phyloP scores from a whole-genome alignment of 2,113 vertebrate genomes.

The Colinus virginianus region DNA sequence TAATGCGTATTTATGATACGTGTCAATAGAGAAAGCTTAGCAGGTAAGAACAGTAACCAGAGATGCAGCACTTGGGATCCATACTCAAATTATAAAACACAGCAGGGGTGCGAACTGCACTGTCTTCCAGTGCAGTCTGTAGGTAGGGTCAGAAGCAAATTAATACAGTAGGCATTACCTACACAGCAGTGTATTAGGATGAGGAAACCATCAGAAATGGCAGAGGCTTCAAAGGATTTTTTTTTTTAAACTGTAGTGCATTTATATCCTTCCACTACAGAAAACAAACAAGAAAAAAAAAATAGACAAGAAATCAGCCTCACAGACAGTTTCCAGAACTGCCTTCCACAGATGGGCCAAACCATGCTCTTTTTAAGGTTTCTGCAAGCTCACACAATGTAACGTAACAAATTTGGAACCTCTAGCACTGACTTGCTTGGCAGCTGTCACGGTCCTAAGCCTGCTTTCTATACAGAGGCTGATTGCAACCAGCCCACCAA shows the following conservation, averaged over 20 bases:
- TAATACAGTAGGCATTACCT: not conserved
- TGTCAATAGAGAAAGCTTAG: conserved; percentile 38
- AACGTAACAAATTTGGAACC: not conserved
- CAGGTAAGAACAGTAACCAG: conserved; percentile 26
- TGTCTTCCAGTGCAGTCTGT: not conserved
- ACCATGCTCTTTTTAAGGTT: not conserved
- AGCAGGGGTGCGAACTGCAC: not conserved
- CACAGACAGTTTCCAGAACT: not conserved
- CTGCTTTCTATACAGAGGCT: not conserved
- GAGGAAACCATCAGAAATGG: not conserved
- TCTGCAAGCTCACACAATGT: not conserved
- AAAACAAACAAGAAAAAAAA: not conserved
- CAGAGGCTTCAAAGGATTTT: not conserved
- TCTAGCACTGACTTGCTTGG: not conserved
- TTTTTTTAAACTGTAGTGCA: not conserved
- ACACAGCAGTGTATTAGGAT: conserved; percentile 1
- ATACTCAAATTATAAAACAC: conserved; percentile 24
- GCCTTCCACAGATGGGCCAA: not conserved
- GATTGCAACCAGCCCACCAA: not conserved
- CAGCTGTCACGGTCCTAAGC: not conserved
- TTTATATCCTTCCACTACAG: not conserved
- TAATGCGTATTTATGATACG: not conserved
- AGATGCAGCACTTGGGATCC: not conserved
- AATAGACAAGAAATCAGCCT: not conserved
- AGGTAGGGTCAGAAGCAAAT: not conserved